These are phyloP conservation scores for Anoplolepis gracilipes DNA, from an alignment of 1,140 invertebrate species.

Conservation along the genomic window DNA sequence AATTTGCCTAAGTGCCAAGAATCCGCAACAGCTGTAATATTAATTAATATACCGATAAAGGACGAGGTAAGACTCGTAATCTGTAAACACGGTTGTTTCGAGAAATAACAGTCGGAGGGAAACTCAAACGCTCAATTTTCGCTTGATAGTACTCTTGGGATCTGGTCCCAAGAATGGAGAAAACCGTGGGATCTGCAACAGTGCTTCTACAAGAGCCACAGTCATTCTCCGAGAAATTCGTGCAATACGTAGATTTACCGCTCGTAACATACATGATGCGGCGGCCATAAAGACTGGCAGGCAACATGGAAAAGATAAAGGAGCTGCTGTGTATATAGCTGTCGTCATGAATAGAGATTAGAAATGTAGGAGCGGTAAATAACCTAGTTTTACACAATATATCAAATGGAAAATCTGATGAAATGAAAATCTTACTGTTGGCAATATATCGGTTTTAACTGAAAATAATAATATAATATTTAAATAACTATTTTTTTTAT, in stretches of 20 bases:
- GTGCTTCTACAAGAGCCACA: constrained; percentile 22
- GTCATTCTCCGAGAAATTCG: constrained; percentile 58
- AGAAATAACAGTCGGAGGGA: constrained; percentile 20
- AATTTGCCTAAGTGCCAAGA: background rate
- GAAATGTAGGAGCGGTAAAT: constrained; percentile 14
- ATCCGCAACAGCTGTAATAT: background rate
- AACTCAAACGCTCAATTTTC: constrained; percentile 39
- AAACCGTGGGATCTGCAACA: constrained; percentile 6
- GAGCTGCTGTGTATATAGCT: background rate
- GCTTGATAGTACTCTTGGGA: constrained; percentile 59
- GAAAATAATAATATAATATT: background rate
- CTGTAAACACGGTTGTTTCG: background rate
- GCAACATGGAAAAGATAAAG: constrained; percentile 41
- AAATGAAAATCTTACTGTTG: background rate
- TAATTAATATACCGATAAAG: constrained; percentile 21
- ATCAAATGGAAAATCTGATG: background rate
- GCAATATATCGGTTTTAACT: background rate
- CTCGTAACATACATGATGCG: constrained; percentile 33
- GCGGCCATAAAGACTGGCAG: background rate
- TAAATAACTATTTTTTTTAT: background rate
- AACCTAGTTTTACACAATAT: background rate
- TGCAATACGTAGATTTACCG: constrained; percentile 46
- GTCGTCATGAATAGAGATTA: constrained; percentile 47
- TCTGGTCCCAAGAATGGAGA: constrained; percentile 40
- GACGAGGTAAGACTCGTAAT: background rate